Conservation (phyloP, 2,888 invertebrate species). For the Tortricodes alternella region DNA sequence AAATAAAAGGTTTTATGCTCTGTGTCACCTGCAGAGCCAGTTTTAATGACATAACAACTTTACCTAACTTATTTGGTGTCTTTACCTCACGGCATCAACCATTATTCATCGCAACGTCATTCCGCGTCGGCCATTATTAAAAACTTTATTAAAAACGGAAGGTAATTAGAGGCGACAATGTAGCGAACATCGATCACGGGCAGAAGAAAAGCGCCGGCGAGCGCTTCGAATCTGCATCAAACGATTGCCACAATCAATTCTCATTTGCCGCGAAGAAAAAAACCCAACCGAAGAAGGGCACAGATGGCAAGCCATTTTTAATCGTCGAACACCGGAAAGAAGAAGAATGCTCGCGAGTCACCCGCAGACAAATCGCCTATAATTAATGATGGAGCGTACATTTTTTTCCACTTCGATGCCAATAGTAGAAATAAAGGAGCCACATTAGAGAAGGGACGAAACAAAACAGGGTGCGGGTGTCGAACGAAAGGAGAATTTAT, state of each 20-base stretch:
- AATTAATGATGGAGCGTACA: slow-evolving; percentile 76
- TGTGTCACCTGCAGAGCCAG: slow-evolving; percentile 18
- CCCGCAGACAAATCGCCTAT: slow-evolving; percentile 74
- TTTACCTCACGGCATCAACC: slow-evolving; percentile 27
- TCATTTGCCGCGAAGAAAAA: slow-evolving; percentile 57
- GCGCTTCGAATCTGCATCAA: slow-evolving; percentile 68
- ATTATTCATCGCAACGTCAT: slow-evolving; percentile 30
- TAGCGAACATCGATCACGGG: slow-evolving; percentile 62
- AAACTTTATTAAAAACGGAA: slow-evolving; percentile 35
- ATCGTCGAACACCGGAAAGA: slow-evolving; percentile 66
- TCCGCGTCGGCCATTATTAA: slow-evolving; percentile 31
- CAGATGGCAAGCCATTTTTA: slow-evolving; percentile 70
- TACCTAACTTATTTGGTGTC: slow-evolving; percentile 20
- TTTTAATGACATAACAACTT: slow-evolving; percentile 18
- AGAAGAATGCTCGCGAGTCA: slow-evolving; percentile 70
- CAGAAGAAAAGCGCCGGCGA: slow-evolving; percentile 54
- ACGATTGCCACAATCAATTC: slow-evolving; percentile 79
- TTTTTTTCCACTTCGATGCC: slow-evolving; percentile 61
- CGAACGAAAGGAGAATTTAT: slow-evolving; percentile 82
- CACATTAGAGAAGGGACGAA: slow-evolving; percentile 73
- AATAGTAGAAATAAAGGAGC: slow-evolving; percentile 69
- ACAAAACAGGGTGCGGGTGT: slow-evolving; percentile 75
- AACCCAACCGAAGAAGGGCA: slow-evolving; percentile 47
- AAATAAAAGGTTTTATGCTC: slow-evolving; percentile 8
- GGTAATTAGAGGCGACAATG: slow-evolving; percentile 40